A percentile compares a stretch with the other conserved stretches of the same genome.
Evolutionary conservation across 2,888 invertebrate genomes (phyloP).

Genomic region (Salticus scenicus): DNA sequence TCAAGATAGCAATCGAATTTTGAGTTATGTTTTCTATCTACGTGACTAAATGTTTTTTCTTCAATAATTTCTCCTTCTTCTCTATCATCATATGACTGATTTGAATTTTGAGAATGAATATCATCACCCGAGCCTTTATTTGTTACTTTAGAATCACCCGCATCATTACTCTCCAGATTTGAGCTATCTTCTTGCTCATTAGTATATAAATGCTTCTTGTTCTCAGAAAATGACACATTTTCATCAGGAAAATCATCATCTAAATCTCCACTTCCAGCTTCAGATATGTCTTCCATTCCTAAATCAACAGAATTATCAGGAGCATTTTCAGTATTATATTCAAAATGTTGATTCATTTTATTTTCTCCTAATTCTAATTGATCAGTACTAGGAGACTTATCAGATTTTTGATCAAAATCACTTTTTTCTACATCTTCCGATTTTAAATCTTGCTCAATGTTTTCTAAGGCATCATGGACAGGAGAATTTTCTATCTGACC

Average conservation of each 20-base stretch:
- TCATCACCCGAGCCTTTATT: constrained; percentile 5
- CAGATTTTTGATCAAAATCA: background rate
- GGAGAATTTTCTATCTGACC: constrained; percentile 59
- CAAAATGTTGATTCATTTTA: background rate
- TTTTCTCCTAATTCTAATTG: constrained; percentile 6
- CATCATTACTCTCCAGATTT: background rate
- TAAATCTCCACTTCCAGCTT: constrained; percentile 62
- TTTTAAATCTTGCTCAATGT: constrained; percentile 20
- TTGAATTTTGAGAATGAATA: constrained; percentile 20
- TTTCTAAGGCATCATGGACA: constrained; percentile 37
- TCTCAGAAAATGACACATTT: background rate
- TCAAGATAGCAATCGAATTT: constrained; percentile 63
- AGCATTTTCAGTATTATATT: background rate
- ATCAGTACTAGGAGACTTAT: background rate
- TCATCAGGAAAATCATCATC: constrained; percentile 32
- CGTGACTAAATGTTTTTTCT: constrained; percentile 73
- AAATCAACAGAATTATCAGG: constrained; percentile 29
- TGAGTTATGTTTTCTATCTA: constrained; percentile 32
- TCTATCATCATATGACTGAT: constrained; percentile 72
- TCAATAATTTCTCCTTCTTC: constrained; percentile 81
- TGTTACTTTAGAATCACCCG: background rate
- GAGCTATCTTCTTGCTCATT: constrained; percentile 60
- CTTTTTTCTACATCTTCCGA: background rate
- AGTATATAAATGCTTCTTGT: constrained; percentile 60
- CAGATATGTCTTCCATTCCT: constrained; percentile 65